Base-by-base conservation (phyloP, 2,888 invertebrate species). In the Nomada hirtipes region DNA sequence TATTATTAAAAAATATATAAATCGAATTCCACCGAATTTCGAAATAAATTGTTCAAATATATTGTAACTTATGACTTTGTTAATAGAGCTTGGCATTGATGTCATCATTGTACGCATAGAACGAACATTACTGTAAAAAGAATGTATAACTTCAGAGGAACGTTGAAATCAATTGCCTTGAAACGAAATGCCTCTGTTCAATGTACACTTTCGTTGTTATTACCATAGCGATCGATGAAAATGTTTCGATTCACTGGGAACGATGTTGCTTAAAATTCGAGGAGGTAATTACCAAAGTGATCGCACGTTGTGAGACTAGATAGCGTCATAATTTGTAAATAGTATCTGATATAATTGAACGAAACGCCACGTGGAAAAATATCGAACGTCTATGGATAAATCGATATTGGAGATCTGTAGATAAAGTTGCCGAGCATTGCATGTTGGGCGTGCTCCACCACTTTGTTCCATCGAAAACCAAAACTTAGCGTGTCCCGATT, bases 261-360 rank as follows among this genome's bases (percentile, higher is more conserved):
- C 44, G 68, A 68, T 13, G 78, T 79, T 74, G 82, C 47, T 57
- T 72, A 71, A 20, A 55, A 50, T 18, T n/a, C 59, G 75, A 79
- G 67, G 26, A 64, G 53, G 71, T 57, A 69, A 77, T 72, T 65
- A 4, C 67, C 64, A 55, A 68, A 42, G 69, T 70, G 79, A 78
- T 83, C 72, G 76, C 76, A 77, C 80, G 60, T 73, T 75, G 76
- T 83, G 79, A 81, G 68, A 82, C 61, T 86, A 86, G 83, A 82
- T 85, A 85, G 85, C 76, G 70, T 61, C 57, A 59, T 76, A 60
- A 88, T 82, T 85, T 88, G 88, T 88, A 88, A 88, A 88, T 88
- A 88, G 77, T 81, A 69, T 71, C 77, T 57, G 69, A 59, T 73
- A 83, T 70, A 74, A 55, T 75, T 63, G 61, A 67, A 70, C 42